A percentile compares a stretch with the other conserved stretches of the same genome.
Conservation (phyloP, 2,888 invertebrate species). For the Tetropium fuscum region DNA sequence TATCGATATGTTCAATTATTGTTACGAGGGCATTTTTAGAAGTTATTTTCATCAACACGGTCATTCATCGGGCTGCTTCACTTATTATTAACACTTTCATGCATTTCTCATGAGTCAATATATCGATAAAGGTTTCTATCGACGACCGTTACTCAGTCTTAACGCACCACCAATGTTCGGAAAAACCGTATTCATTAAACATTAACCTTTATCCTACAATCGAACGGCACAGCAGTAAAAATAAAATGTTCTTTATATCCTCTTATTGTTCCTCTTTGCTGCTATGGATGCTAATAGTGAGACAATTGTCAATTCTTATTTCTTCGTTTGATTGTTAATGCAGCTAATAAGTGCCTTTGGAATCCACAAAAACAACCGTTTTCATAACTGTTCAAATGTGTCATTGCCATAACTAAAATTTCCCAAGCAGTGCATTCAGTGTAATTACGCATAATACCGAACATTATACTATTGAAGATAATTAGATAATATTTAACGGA, state of each 20-base stretch:
- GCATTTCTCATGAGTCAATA: slow-evolving; percentile 45
- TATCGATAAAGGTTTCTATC: slow-evolving; percentile 41
- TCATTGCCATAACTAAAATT: too few species aligned
- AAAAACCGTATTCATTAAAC: slow-evolving; percentile 42
- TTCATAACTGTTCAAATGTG: too few species aligned
- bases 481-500: too few species aligned
- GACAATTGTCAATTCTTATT: too few species aligned
- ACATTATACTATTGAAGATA: too few species aligned
- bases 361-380: too few species aligned
- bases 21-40: slow-evolving; percentile 29
- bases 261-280: slow-evolving; percentile 19
- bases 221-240: slow-evolving; percentile 28
- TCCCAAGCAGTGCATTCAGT: too few species aligned
- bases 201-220: slow-evolving; percentile 40
- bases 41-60: slow-evolving; percentile 22
- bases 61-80: slow-evolving; percentile 24
- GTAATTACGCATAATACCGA: too few species aligned
- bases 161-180: slow-evolving; percentile 33
- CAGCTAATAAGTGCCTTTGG: too few species aligned
- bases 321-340: too few species aligned
- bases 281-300: slow-evolving; percentile 14
- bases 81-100: slow-evolving; percentile 42
- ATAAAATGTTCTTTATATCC: slow-evolving; percentile 23
- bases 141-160: slow-evolving; percentile 34
- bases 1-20: slow-evolving; percentile 27